Evolutionary conservation across 2,888 invertebrate genomes (phyloP).

Genomic region (Nephrotoma appendiculata): DNA sequence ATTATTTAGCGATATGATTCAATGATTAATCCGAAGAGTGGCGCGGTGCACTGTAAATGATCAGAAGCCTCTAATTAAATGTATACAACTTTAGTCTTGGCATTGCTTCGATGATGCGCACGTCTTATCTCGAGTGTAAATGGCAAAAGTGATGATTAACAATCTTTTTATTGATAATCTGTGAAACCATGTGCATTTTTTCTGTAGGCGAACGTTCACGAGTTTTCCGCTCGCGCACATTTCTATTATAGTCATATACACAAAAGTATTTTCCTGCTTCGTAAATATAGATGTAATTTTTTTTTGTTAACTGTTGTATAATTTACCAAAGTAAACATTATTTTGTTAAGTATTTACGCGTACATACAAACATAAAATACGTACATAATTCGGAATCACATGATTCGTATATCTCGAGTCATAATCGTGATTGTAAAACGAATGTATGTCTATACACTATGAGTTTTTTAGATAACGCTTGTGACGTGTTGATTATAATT

Average conservation of each 20-base stretch:
- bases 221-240: background rate
- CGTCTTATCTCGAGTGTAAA: too few relatives aligned
- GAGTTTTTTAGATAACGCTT: background rate
- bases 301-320: background rate
- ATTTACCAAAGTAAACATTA: background rate
- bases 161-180: background rate
- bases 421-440: background rate
- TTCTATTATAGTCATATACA: background rate
- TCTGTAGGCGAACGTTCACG: background rate
- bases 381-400: background rate
- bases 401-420: background rate
- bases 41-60: too few relatives aligned
- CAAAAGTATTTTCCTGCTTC: background rate
- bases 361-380: background rate
- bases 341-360: background rate
- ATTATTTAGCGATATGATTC: background rate
- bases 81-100: too few relatives aligned
- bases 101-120: too few relatives aligned
- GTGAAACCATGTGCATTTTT: background rate
- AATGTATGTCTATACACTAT: background rate
- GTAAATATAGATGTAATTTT: background rate
- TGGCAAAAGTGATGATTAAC: background rate
- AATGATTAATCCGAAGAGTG: background rate
- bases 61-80: too few relatives aligned
- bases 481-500: background rate